Conservation (phyloP, 2,888 invertebrate species). For the Drosophila helvetica region DNA sequence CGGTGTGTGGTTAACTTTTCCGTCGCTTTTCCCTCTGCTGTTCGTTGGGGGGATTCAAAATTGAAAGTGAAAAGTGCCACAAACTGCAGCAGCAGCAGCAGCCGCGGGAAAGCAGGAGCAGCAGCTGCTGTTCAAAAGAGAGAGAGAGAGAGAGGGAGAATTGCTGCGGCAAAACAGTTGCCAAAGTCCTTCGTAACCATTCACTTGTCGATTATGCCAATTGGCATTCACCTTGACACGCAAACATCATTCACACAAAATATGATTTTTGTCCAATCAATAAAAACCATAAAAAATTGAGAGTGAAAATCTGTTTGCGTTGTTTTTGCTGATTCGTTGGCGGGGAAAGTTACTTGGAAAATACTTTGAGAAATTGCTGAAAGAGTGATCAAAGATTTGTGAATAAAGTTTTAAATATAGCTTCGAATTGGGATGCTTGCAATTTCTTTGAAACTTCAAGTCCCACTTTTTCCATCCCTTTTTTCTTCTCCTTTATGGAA, state of each 20-base stretch:
- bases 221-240: constrained; percentile 26
- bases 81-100: background rate
- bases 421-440: too few species aligned
- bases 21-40: background rate
- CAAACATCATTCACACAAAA: background rate
- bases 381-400: too few species aligned
- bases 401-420: too few species aligned
- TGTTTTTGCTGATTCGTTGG: background rate
- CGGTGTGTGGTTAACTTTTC: background rate
- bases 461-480: too few species aligned
- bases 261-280: background rate
- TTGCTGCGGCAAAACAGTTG: background rate
- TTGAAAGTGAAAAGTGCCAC: background rate
- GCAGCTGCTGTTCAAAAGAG: background rate
- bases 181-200: background rate
- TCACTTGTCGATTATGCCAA: constrained; percentile 13
- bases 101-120: constrained; percentile 1
- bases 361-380: background rate
- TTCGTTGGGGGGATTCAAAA: background rate
- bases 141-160: background rate
- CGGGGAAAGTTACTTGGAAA: background rate
- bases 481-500: background rate
- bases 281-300: background rate
- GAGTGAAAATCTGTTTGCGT: background rate
- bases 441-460: too few species aligned